Percentiles rank a stretch among this genome's conserved stretches.
Conservation (phyloP, 2,888 invertebrate genomes). For the Falcaria lacertinaria region DNA sequence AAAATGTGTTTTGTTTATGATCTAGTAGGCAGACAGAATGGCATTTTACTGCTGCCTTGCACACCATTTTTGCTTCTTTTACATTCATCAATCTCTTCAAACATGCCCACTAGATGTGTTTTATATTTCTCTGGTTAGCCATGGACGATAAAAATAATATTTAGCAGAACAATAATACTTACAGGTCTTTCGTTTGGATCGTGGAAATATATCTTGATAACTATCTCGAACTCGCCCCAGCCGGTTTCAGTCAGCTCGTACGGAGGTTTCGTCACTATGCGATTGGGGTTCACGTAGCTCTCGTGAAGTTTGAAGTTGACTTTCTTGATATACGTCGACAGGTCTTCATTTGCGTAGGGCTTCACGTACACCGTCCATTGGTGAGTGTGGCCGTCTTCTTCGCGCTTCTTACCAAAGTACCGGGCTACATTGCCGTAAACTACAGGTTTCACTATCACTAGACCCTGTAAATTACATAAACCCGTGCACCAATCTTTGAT, state of each 20-base stretch:
- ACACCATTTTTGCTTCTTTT: no score
- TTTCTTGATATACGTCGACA: constrained; percentile 96
- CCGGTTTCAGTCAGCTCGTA: constrained; percentile 99
- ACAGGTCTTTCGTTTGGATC: constrained; percentile 97
- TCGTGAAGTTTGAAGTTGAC: constrained; percentile 98
- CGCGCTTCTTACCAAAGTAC: constrained; percentile 97
- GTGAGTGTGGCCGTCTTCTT: constrained; percentile 99
- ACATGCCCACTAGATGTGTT: no score
- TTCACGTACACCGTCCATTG: constrained; percentile 99
- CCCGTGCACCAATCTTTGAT: no score
- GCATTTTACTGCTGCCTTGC: no score
- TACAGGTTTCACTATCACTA: constrained; percentile 95
- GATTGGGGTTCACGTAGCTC: constrained; percentile 95
- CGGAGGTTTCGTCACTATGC: constrained; percentile 96
- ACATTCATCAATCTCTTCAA: no score
- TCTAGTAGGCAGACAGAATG: no score
- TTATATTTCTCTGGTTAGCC: no score
- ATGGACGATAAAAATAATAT: no score
- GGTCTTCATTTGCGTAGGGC: constrained; percentile 95
- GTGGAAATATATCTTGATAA: constrained; percentile 97
- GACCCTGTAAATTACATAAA: constrained; percentile 82
- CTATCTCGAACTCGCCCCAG: constrained; percentile 99
- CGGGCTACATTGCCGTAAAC: constrained; percentile 97
- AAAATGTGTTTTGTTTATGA: no score
- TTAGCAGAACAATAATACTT: no score